Conservation (phyloP, 2,113 vertebrate genomes). For the Forbesichthys agassizii region DNA sequence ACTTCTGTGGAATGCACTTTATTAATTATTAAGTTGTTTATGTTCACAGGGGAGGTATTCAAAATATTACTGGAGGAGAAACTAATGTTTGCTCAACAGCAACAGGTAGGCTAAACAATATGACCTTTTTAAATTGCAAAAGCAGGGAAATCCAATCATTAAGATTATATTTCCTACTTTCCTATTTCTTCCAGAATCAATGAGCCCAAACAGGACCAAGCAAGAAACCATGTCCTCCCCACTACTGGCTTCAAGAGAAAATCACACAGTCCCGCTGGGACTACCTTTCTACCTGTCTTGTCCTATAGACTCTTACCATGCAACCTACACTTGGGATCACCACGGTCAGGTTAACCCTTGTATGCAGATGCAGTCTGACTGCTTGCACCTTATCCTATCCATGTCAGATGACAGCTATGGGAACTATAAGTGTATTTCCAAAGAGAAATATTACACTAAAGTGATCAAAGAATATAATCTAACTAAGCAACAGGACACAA, state of each 20-base stretch:
- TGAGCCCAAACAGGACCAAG: conserved; percentile 27
- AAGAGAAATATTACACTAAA: conserved; percentile 63
- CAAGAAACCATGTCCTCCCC: conserved; percentile 16
- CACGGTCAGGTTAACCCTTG: conserved; percentile 44
- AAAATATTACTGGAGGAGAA: conserved; percentile 63
- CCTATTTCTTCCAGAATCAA: conserved; percentile 25
- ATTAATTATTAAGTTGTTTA: conserved; percentile 5
- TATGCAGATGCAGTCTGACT: conserved; percentile 61
- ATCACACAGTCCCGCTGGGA: conserved; percentile 45
- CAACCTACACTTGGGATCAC: conserved; percentile 73
- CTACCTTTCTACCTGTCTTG: conserved; percentile 76
- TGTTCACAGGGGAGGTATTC: conserved; percentile 66
- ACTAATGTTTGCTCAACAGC: conserved; percentile 48
- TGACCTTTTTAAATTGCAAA: background rate
- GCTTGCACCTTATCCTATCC: conserved; percentile 73
- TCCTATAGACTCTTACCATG: conserved; percentile 77
- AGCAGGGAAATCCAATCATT: background rate
- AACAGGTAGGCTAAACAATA: conserved; percentile 39
- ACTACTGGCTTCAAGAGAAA: background rate
- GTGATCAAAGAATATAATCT: conserved; percentile 60
- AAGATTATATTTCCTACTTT: background rate
- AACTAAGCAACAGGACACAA: background rate
- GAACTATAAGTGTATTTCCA: conserved; percentile 65
- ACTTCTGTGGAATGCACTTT: background rate
- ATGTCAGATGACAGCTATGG: conserved; percentile 59